These are phyloP conservation scores for Dichetophora obliterata DNA, from an alignment of 2,888 invertebrate species.

Conservation along the genomic window DNA sequence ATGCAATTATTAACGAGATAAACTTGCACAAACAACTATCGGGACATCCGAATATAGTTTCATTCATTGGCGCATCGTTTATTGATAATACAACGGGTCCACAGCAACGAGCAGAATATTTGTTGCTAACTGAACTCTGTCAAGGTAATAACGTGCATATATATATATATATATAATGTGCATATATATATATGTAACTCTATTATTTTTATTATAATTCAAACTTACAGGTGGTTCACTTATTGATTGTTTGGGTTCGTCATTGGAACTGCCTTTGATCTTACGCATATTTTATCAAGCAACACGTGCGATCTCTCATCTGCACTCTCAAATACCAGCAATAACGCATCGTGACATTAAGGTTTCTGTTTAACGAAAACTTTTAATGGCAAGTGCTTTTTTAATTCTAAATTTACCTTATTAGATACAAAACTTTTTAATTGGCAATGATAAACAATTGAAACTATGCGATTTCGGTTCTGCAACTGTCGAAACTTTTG, in stretches of 20 bases:
- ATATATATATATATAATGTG: not conserved
- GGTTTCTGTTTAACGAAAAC: constrained; percentile 66
- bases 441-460: constrained; percentile 86
- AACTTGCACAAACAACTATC: constrained; percentile 88
- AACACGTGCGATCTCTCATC: constrained; percentile 89
- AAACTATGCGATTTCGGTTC: constrained; percentile 99
- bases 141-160: constrained; percentile 74
- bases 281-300: constrained; percentile 92
- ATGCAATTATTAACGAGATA: constrained; percentile 85
- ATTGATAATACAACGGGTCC: constrained; percentile 83
- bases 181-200: not conserved
- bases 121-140: constrained; percentile 93
- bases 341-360: constrained; percentile 96
- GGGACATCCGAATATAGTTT: constrained; percentile 92
- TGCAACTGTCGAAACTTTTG: constrained; percentile 84
- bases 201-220: not conserved
- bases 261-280: constrained; percentile 73
- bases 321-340: constrained; percentile 92
- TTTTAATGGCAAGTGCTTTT: not conserved
- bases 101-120: constrained; percentile 89
- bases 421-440: constrained; percentile 90
- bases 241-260: constrained; percentile 62
- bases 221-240: constrained; percentile 65
- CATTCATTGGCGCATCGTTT: constrained; percentile 87
- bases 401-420: constrained; percentile 41